These are phyloP conservation scores for Heliocidaris tuberculata DNA, from an alignment of 35 echinoderm and acorn worm genomes.

Conservation along the genomic window DNA sequence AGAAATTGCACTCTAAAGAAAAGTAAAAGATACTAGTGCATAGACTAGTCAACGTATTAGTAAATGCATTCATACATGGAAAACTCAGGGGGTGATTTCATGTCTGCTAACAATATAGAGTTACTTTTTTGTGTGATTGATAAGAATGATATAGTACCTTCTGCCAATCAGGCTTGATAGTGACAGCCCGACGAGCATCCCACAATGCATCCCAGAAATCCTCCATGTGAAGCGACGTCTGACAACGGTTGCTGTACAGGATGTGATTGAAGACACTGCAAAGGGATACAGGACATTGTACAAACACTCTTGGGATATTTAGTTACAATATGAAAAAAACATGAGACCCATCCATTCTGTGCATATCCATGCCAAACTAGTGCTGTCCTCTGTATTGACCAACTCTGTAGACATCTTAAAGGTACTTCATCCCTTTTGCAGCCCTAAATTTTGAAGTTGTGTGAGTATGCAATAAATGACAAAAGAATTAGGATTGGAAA, in stretches of 20 bases:
- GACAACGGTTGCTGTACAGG: conserved; percentile 77
- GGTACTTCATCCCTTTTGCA: too few relatives aligned
- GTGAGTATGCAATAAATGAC: background rate
- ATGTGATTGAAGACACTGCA: conserved; percentile 73
- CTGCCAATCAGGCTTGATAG: conserved; percentile 59
- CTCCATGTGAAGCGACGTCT: conserved; percentile 65
- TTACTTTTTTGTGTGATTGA: too few relatives aligned
- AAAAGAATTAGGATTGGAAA: background rate
- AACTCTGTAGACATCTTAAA: background rate
- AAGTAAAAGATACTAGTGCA: too few relatives aligned
- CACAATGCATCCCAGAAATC: conserved; percentile 71
- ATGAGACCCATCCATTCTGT: background rate
- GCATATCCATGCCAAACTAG: background rate
- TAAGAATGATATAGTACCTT: conserved; percentile 60
- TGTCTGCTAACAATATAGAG: too few relatives aligned
- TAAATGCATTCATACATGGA: too few relatives aligned
- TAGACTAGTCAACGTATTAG: too few relatives aligned
- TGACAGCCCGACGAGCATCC: conserved; percentile 74
- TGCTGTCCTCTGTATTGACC: background rate
- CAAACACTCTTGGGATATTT: background rate
- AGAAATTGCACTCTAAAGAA: too few relatives aligned
- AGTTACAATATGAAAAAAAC: background rate
- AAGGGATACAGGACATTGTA: background rate
- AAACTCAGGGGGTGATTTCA: too few relatives aligned
- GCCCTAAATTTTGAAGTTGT: background rate